A percentile compares a stretch with the other conserved stretches of the same genome.
Evolutionary conservation across 64 coral and sea anemone genomes (phyloP).

Genomic region (Actinia tenebrosa): DNA sequence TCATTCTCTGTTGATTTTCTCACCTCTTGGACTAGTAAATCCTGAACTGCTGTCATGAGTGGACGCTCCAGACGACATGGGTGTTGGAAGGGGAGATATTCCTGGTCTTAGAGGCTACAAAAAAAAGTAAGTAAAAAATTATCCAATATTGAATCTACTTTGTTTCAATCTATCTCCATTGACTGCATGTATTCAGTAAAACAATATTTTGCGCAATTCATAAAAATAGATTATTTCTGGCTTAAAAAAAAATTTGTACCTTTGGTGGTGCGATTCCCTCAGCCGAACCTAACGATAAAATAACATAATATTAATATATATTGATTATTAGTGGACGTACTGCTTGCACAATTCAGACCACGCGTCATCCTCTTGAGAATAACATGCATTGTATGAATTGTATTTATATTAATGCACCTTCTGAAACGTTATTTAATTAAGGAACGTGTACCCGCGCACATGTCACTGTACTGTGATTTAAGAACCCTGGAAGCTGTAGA

Average conservation of each 20-base stretch:
- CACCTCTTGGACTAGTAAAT: slow-evolving; percentile 60
- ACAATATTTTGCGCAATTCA: not conserved
- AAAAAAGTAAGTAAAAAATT: not conserved
- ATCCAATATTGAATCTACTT: not conserved
- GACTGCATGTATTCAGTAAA: too few species aligned
- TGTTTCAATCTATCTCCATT: too few species aligned
- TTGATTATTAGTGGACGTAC: too few species aligned
- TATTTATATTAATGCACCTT: too few species aligned
- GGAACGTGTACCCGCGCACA: too few species aligned
- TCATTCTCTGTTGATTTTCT: not conserved
- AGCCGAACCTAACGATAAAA: slow-evolving; percentile 6
- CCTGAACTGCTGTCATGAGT: slow-evolving; percentile 49
- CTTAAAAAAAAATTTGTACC: slow-evolving; percentile 12
- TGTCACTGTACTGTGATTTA: too few species aligned
- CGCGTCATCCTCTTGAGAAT: too few species aligned
- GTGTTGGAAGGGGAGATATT: slow-evolving; percentile 36
- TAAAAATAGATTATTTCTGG: too few species aligned
- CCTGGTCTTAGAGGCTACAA: slow-evolving; percentile 37
- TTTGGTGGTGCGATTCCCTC: slow-evolving; percentile 69
- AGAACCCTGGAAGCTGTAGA: too few species aligned
- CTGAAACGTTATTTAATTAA: too few species aligned
- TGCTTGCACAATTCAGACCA: too few species aligned
- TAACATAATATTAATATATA: not conserved
- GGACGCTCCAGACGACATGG: slow-evolving; percentile 28
- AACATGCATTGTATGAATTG: too few species aligned